These are phyloP conservation scores for Xerus rutilus DNA, from an alignment of 2,797 vertebrate species.

Conservation along the genomic window DNA sequence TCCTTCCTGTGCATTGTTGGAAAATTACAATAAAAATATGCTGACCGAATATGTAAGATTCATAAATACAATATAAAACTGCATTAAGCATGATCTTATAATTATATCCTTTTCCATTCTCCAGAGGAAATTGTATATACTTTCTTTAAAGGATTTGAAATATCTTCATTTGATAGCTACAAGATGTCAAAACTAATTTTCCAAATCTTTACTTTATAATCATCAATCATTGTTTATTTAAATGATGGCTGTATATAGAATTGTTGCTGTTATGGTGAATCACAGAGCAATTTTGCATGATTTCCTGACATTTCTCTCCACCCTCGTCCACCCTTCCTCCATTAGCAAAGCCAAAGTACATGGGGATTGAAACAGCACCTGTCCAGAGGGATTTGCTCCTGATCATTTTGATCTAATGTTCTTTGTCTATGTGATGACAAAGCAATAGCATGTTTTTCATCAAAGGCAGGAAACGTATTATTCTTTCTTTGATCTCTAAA, in stretches of 20 bases:
- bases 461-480: conserved; percentile 63
- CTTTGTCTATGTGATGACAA: conserved; percentile 74
- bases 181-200: not conserved
- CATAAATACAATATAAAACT: not conserved
- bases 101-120: not conserved
- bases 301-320: not conserved
- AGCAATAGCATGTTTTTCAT: conserved; percentile 53
- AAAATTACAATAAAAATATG: not conserved
- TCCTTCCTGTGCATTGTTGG: not conserved
- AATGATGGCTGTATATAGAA: not conserved
- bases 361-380: conserved; percentile 42
- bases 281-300: not conserved
- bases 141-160: not conserved
- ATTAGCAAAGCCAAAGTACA: not conserved
- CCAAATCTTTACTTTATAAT: not conserved
- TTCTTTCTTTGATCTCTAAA: conserved; percentile 77
- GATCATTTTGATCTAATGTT: conserved; percentile 51
- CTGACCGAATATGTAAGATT: not conserved
- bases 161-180: not conserved
- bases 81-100: not conserved
- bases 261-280: not conserved
- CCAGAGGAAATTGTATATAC: not conserved
- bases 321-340: not conserved
- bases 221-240: not conserved
- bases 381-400: conserved; percentile 69